Conservation (phyloP, 35 echinoderm and acorn worm genomes). For the Eucidaris tribuloides region DNA sequence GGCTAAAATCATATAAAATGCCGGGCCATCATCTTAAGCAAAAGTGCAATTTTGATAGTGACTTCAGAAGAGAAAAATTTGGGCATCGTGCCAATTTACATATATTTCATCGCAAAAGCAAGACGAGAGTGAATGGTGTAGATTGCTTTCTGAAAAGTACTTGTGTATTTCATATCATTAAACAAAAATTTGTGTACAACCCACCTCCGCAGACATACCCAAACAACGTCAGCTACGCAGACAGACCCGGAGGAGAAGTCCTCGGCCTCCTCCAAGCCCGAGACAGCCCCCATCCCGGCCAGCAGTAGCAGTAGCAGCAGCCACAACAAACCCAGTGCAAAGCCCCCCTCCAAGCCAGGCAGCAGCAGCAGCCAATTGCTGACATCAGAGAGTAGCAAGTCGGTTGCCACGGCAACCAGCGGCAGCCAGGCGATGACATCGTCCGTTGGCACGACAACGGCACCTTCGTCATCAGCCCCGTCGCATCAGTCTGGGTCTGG, state of each 20-base stretch:
- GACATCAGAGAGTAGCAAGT: conserved; percentile 9
- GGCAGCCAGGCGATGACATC: conserved; percentile 57
- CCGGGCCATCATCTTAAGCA: too few relatives aligned
- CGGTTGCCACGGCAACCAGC: conserved; percentile 53
- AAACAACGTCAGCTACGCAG: conserved; percentile 49
- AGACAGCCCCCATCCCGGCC: neutral
- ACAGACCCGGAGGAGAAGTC: conserved; percentile 60
- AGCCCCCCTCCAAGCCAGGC: neutral
- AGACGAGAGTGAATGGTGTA: too few relatives aligned
- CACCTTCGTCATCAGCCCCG: neutral
- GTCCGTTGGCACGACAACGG: conserved; percentile 34
- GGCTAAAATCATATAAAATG: too few relatives aligned
- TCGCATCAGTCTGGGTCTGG: conserved; percentile 2
- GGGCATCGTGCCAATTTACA: too few relatives aligned
- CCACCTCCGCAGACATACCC: conserved; percentile 50
- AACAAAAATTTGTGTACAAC: neutral
- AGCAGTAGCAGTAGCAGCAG: neutral
- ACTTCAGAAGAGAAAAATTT: too few relatives aligned
- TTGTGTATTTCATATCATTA: too few relatives aligned
- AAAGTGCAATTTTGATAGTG: too few relatives aligned
- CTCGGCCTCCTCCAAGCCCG: conserved; percentile 6
- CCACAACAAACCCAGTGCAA: neutral
- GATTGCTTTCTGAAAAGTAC: too few relatives aligned
- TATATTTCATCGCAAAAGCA: too few relatives aligned
- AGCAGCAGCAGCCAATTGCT: neutral